A percentile compares a stretch with the other conserved stretches of the same genome.
Conservation (phyloP, 2,888 invertebrate species). For the Ichneumoninae sp. region DNA sequence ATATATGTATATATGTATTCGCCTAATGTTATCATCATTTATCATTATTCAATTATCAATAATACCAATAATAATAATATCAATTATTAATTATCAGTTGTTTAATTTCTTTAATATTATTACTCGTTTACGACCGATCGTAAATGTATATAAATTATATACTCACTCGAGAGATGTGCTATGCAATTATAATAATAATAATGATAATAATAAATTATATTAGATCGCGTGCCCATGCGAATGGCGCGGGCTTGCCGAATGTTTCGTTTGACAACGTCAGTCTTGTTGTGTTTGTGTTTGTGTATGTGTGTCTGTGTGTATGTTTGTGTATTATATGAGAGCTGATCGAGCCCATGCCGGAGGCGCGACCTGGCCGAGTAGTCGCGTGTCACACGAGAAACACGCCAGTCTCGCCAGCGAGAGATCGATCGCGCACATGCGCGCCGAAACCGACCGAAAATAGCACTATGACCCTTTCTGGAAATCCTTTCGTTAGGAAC, state of each 20-base stretch:
- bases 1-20: not conserved
- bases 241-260: conserved; percentile 61
- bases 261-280: conserved; percentile 69
- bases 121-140: conserved; percentile 48
- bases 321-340: conserved; percentile 47
- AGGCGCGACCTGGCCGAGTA: conserved; percentile 36
- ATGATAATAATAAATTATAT: conserved; percentile 62
- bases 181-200: conserved; percentile 52
- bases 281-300: conserved; percentile 57
- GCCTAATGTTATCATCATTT: conserved; percentile 50
- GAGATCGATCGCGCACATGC: conserved; percentile 59
- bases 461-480: conserved; percentile 41
- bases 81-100: conserved; percentile 45
- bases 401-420: conserved; percentile 39
- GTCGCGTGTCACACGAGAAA: conserved; percentile 51
- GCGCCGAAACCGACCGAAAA: conserved; percentile 53
- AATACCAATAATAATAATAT: conserved; percentile 27
- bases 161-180: conserved; percentile 63
- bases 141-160: conserved; percentile 58
- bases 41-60: conserved; percentile 55
- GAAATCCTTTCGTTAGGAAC: conserved; percentile 36
- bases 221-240: conserved; percentile 60
- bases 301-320: conserved; percentile 30
- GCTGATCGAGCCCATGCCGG: conserved; percentile 46
- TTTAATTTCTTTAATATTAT: conserved; percentile 37